Percentiles rank a stretch among this genome's conserved stretches.
Evolutionary conservation across 2,797 vertebrate genomes (phyloP).

Genomic region (Alcedo atthis): DNA sequence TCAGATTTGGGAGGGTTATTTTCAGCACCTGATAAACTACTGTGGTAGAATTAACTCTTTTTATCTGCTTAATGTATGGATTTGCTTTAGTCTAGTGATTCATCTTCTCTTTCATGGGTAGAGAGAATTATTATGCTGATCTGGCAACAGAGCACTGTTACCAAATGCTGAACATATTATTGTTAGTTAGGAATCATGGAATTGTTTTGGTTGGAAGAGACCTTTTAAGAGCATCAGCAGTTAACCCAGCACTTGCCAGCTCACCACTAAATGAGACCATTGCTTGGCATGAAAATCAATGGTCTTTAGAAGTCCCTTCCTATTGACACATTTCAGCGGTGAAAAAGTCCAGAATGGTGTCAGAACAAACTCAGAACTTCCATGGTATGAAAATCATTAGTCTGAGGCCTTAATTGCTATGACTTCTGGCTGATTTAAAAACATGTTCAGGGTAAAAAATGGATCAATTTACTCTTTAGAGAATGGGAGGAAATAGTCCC

Average conservation of each 20-base stretch:
- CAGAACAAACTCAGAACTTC: background rate
- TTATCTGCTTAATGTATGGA: conserved; percentile 13
- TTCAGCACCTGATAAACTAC: conserved; percentile 48
- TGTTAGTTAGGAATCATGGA: background rate
- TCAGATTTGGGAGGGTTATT: background rate
- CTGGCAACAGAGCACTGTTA: background rate
- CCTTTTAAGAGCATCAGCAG: no score
- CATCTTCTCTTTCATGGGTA: conserved; percentile 19
- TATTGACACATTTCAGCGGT: background rate
- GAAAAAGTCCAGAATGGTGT: background rate
- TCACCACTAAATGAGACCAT: background rate
- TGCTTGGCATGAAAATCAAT: background rate
- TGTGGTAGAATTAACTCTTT: conserved; percentile 31
- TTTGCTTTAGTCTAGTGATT: background rate
- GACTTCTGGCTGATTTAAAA: background rate
- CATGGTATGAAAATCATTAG: background rate
- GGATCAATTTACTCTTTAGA: background rate
- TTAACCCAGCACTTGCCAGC: no score
- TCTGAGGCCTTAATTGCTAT: background rate
- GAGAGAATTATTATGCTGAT: background rate
- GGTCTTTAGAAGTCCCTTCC: background rate
- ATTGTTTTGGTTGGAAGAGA: no score
- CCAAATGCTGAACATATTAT: conserved; percentile 12
- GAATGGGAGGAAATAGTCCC: no score
- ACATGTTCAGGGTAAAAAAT: background rate